A percentile compares a stretch with the other conserved stretches of the same genome.
These are phyloP conservation scores for Mythimna impura DNA, from an alignment of 2,888 invertebrate genomes.

Conservation along the genomic window DNA sequence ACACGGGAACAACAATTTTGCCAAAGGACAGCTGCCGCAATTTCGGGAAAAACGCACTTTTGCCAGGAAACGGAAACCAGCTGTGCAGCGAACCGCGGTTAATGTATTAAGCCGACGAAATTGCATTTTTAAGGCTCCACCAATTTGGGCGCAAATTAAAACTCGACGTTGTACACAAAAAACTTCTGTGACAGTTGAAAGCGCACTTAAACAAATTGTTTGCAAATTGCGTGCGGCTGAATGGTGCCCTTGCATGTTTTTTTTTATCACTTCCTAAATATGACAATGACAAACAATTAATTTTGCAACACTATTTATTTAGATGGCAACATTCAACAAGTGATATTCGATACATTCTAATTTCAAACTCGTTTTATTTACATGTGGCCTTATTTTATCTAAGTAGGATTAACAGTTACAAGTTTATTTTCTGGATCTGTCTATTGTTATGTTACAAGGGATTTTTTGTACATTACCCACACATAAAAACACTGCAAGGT, in stretches of 20 bases:
- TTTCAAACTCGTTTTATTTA: slow-evolving; percentile 51
- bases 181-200: slow-evolving; percentile 45
- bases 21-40: slow-evolving; percentile 77
- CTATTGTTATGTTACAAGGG: slow-evolving; percentile 35
- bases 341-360: slow-evolving; percentile 39
- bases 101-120: slow-evolving; percentile 84
- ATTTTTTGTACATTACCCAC: slow-evolving; percentile 47
- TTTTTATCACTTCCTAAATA: slow-evolving; percentile 29
- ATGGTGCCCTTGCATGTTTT: slow-evolving; percentile 14
- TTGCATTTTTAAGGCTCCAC: slow-evolving; percentile 88
- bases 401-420: slow-evolving; percentile 46
- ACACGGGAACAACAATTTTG: slow-evolving; percentile 64
- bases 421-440: slow-evolving; percentile 10
- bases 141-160: slow-evolving; percentile 76
- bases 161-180: slow-evolving; percentile 55
- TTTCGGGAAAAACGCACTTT: slow-evolving; percentile 87
- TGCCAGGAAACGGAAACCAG: slow-evolving; percentile 89
- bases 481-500: slow-evolving; percentile 55
- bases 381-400: slow-evolving; percentile 50
- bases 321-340: slow-evolving; percentile 20
- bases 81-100: slow-evolving; percentile 84
- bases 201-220: slow-evolving; percentile 39
- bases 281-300: slow-evolving; percentile 24
- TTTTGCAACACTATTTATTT: slow-evolving; percentile 31
- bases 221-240: slow-evolving; percentile 42